A percentile compares a stretch with the other conserved stretches of the same genome.
Evolutionary conservation across 1,140 invertebrate genomes (phyloP).

Genomic region (Pseudomyrmex pallidus): DNA sequence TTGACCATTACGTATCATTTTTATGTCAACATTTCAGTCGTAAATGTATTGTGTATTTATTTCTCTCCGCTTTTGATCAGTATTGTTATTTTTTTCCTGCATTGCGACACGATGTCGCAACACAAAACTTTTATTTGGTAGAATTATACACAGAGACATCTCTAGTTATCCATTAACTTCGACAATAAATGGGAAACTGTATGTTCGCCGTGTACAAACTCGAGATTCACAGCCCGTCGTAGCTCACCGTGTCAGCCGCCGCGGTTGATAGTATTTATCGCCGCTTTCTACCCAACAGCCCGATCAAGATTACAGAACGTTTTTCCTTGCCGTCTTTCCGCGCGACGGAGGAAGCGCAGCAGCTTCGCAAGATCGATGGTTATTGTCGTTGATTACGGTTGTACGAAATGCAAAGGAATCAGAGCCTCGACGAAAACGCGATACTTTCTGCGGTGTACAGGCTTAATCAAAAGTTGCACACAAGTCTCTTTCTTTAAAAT

Average conservation of each 20-base stretch:
- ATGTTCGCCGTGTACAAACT: slow-evolving; percentile 16
- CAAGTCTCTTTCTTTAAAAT: no score
- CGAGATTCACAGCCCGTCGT: slow-evolving; percentile 52
- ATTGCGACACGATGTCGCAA: background rate
- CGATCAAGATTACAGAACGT: slow-evolving; percentile 59
- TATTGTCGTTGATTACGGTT: slow-evolving; percentile 61
- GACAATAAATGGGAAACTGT: slow-evolving; percentile 41
- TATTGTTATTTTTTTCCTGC: background rate
- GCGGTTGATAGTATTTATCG: slow-evolving; percentile 59
- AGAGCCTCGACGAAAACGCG: slow-evolving; percentile 23
- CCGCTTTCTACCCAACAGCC: slow-evolving; percentile 48
- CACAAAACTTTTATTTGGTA: background rate
- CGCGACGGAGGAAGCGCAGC: slow-evolving; percentile 48
- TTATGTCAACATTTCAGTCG: background rate
- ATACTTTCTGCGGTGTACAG: background rate
- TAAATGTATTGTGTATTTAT: background rate
- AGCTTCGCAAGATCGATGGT: slow-evolving; percentile 60
- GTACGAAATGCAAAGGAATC: slow-evolving; percentile 58
- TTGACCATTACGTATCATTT: slow-evolving; percentile 5
- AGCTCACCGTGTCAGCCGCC: slow-evolving; percentile 46
- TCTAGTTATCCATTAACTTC: slow-evolving; percentile 40
- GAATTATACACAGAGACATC: slow-evolving; percentile 4
- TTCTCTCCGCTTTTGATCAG: background rate
- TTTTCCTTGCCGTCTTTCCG: slow-evolving; percentile 50
- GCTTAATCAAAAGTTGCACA: slow-evolving; percentile 1